A percentile compares a stretch with the other conserved stretches of the same genome.
Conservation (phyloP, 2,797 vertebrate genomes). For the Myotis findleyi region DNA sequence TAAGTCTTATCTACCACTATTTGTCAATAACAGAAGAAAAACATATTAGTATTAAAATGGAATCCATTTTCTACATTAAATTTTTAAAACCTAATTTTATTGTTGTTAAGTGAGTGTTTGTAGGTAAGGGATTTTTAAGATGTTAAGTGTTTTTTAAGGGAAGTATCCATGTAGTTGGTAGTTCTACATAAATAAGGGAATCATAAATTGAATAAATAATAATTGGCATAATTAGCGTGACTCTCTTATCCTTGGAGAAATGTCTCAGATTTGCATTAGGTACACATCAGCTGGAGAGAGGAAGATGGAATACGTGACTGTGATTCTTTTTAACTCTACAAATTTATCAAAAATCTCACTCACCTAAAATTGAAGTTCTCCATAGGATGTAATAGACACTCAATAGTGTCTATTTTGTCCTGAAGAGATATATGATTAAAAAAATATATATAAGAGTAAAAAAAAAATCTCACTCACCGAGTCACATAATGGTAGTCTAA, state of each 20-base stretch:
- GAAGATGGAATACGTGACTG: background rate
- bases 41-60: background rate
- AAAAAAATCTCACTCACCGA: background rate
- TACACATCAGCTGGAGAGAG: background rate
- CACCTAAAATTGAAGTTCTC: too few relatives aligned
- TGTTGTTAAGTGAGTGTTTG: background rate
- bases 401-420: too few relatives aligned
- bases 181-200: background rate
- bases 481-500: background rate
- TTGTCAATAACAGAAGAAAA: background rate
- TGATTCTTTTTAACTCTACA: background rate
- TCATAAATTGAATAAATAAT: background rate
- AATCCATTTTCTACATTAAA: background rate
- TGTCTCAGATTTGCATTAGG: background rate
- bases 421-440: too few relatives aligned
- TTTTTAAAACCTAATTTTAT: conserved; percentile 1
- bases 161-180: background rate
- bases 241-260: background rate
- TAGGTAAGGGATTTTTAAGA: background rate
- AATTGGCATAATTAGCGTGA: background rate
- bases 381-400: too few relatives aligned
- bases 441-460: too few relatives aligned
- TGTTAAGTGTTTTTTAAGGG: background rate
- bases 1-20: background rate
- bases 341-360: background rate